A percentile compares a stretch with the other conserved stretches of the same genome.
phyloP scores from a whole-genome alignment of 2,888 invertebrate species.

The Tolmerus cingulatus region DNA sequence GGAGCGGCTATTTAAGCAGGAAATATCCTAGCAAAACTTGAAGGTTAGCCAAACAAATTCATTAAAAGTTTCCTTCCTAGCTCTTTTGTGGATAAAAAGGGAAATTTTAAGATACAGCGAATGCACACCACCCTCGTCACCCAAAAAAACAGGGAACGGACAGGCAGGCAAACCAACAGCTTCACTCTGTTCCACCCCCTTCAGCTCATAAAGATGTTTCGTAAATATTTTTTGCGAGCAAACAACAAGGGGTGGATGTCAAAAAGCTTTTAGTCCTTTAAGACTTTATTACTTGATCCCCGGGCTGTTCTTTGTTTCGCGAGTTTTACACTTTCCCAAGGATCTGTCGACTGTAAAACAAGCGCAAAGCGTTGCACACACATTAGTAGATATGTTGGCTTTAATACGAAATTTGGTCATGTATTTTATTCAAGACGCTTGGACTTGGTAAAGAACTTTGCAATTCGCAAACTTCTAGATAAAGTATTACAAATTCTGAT shows the following conservation, averaged over 20 bases:
- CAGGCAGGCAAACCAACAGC: not conserved
- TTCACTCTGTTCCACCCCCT: not conserved
- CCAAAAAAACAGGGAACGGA: not conserved
- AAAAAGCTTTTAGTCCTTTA: constrained; percentile 33
- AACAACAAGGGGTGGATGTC: constrained; percentile 24
- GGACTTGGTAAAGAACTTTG: not conserved
- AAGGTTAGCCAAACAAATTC: constrained; percentile 34
- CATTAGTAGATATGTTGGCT: not conserved
- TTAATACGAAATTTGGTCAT: not conserved
- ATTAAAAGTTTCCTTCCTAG: constrained; percentile 12
- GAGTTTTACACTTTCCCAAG: not conserved
- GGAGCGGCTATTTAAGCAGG: constrained; percentile 14
- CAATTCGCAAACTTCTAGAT: not conserved
- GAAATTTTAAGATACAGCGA: not conserved
- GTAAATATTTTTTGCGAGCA: constrained; percentile 33
- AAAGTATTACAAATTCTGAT: not conserved
- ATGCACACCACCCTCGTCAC: constrained; percentile 4
- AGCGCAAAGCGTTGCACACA: not conserved
- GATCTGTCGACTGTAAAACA: not conserved
- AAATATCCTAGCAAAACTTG: not conserved
- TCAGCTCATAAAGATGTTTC: not conserved
- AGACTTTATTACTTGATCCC: constrained; percentile 34
- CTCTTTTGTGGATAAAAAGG: not conserved
- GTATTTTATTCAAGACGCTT: not conserved
- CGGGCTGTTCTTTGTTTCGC: not conserved